phyloP scores from a whole-genome alignment of 2,888 invertebrate genomes.

The Eurois occulta region DNA sequence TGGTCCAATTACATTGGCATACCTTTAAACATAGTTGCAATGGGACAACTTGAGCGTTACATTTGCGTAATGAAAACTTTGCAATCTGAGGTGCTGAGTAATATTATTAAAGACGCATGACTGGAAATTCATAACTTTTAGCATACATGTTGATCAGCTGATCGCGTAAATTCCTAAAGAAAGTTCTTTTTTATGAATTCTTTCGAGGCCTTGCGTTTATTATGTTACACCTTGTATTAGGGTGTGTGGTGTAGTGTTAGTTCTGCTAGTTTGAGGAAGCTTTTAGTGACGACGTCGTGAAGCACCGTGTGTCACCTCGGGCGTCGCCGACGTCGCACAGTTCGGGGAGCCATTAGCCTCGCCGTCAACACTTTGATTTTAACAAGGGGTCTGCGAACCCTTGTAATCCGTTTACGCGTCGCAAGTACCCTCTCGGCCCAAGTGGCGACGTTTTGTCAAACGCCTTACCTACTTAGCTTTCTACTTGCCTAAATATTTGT shows the following conservation, averaged over 20 bases:
- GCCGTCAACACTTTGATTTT: conserved; percentile 86
- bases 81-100: not conserved
- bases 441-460: conserved; percentile 81
- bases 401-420: conserved; percentile 86
- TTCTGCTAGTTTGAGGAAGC: not conserved
- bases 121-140: too few relatives aligned
- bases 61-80: conserved; percentile 24
- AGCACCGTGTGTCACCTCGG: conserved; percentile 28
- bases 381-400: conserved; percentile 81
- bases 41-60: not conserved
- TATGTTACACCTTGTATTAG: not conserved
- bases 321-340: conserved; percentile 24
- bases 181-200: not conserved
- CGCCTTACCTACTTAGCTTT: conserved; percentile 76
- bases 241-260: conserved; percentile 2
- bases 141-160: not conserved
- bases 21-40: conserved; percentile 25
- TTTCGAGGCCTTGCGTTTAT: not conserved
- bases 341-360: conserved; percentile 80
- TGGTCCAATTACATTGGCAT: conserved; percentile 13
- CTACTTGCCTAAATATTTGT: conserved; percentile 74
- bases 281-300: conserved; percentile 16
- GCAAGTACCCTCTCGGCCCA: conserved; percentile 76
- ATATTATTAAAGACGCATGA: too few relatives aligned
- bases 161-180: not conserved